Conservation (phyloP, 53 echinoderm and acorn worm species). For the Temnopleurus reevesii region DNA sequence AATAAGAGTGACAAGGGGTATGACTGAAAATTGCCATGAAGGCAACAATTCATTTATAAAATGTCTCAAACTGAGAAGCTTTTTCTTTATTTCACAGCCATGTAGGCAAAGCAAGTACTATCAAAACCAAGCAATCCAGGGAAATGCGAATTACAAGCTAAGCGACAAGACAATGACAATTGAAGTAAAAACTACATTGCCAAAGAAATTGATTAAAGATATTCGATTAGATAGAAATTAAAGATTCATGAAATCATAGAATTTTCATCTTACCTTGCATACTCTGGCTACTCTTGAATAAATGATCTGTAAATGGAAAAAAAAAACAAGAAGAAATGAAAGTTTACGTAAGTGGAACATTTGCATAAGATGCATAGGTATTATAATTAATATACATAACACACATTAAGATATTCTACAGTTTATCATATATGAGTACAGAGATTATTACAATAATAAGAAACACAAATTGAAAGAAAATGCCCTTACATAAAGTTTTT, state of each 20-base stretch:
- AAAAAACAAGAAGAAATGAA: conserved; percentile 19
- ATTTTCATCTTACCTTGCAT: conserved; percentile 77
- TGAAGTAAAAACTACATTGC: too few species aligned
- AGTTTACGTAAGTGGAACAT: too few species aligned
- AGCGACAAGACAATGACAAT: too few species aligned
- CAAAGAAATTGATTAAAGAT: too few species aligned
- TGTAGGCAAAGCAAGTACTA: too few species aligned
- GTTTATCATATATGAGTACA: background rate
- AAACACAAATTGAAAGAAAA: background rate
- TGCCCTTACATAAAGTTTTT: too few species aligned
- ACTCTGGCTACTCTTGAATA: conserved; percentile 90
- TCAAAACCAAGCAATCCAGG: too few species aligned
- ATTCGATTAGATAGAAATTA: too few species aligned
- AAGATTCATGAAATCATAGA: background rate
- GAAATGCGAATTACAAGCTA: too few species aligned
- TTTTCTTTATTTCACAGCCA: too few species aligned
- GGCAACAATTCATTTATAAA: background rate
- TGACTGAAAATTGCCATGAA: background rate
- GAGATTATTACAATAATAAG: background rate
- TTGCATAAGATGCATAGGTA: too few species aligned
- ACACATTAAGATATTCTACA: background rate
- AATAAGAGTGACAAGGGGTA: background rate
- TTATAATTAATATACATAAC: too few species aligned
- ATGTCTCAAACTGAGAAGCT: background rate
- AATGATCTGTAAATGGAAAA: conserved; percentile 65